Evolutionary conservation across 1,140 invertebrate genomes (phyloP).

Genomic region (Caligus rogercresseyi): DNA sequence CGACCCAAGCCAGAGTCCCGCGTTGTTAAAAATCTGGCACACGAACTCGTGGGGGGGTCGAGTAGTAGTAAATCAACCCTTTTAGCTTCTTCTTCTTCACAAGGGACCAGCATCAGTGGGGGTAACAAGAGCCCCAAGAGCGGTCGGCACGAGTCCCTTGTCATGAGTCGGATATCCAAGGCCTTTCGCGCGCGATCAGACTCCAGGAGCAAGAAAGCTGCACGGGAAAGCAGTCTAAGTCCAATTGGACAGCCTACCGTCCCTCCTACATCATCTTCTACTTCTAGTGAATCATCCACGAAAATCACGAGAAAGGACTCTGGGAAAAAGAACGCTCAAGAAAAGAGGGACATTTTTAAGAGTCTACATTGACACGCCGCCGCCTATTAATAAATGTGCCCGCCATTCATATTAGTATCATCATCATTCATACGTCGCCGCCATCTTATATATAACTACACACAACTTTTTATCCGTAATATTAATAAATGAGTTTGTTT

Average conservation of each 20-base stretch:
- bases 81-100: no score
- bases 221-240: not conserved
- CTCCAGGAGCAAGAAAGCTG: not conserved
- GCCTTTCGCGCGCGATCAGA: not conserved
- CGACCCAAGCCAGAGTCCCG: conserved; percentile 1
- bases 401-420: not conserved
- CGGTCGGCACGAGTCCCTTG: not conserved
- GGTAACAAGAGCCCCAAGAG: not conserved
- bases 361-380: conserved; percentile 7
- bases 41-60: not conserved
- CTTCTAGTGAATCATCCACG: not conserved
- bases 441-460: no score
- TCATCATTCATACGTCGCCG: not conserved
- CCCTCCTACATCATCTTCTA: not conserved
- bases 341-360: conserved; percentile 13
- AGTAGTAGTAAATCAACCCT: no score
- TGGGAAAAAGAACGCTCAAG: conserved; percentile 1
- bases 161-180: not conserved
- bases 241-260: no score
- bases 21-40: conserved; percentile 9
- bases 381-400: not conserved
- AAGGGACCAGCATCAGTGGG: not conserved
- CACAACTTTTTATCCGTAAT: no score
- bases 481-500: no score
- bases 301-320: conserved; percentile 4